Conservation (phyloP, 53 echinoderm and acorn worm species). For the Apostichopus leukothele region DNA sequence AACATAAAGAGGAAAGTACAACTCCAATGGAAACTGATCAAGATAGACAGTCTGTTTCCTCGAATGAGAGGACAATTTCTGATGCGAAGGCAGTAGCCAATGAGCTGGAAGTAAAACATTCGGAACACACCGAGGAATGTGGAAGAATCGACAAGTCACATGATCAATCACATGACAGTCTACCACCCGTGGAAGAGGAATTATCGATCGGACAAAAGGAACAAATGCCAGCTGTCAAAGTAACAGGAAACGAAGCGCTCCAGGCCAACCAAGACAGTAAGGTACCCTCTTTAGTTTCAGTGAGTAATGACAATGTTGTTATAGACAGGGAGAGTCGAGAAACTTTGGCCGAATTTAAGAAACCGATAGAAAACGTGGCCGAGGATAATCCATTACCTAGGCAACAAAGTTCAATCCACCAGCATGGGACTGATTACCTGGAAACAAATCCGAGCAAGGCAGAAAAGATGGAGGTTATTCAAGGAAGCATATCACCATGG, state of each 20-base stretch:
- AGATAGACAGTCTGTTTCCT: neutral
- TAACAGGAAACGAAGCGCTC: too few relatives aligned
- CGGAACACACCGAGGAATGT: neutral
- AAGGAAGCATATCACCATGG: neutral
- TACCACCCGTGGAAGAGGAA: neutral
- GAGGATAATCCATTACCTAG: neutral
- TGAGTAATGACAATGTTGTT: neutral
- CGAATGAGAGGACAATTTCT: neutral
- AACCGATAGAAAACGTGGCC: neutral
- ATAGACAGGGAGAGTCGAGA: neutral
- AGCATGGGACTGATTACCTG: neutral
- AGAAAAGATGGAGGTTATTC: neutral
- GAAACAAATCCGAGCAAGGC: neutral
- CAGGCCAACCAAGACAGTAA: too few relatives aligned
- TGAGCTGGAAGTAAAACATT: neutral
- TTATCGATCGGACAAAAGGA: neutral
- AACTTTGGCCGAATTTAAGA: neutral
- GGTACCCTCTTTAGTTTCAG: neutral
- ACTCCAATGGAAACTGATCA: neutral
- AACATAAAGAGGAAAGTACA: neutral
- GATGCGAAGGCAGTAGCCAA: neutral
- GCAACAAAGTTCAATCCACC: neutral
- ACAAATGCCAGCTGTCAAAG: too few relatives aligned
- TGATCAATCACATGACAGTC: neutral
- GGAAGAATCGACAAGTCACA: neutral